These are phyloP conservation scores for Nomada ferruginata DNA, from an alignment of 2,888 invertebrate genomes.

Conservation along the genomic window DNA sequence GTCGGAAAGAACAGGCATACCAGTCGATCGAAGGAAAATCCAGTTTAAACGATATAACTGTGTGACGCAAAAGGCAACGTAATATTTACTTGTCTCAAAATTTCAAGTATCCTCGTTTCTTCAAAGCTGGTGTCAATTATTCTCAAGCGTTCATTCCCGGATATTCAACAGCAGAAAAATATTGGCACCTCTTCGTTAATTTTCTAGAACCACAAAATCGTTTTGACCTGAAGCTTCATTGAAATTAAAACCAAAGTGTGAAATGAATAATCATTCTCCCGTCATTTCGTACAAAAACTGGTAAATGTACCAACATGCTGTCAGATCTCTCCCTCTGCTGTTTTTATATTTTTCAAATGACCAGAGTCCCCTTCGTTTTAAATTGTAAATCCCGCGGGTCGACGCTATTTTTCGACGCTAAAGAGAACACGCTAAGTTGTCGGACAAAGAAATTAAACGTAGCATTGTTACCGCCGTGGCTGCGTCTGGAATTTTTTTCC, in stretches of 20 bases:
- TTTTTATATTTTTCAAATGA: no score
- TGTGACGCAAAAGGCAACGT: background rate
- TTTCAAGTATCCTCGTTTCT: background rate
- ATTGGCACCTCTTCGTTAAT: background rate
- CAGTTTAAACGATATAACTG: slow-evolving; percentile 23
- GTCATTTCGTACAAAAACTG: no score
- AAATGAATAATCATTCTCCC: no score
- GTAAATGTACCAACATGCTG: no score
- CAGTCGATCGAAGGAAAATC: slow-evolving; percentile 15
- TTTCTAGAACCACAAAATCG: no score
- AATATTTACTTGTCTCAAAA: no score
- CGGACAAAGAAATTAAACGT: slow-evolving; percentile 43
- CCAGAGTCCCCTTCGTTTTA: background rate
- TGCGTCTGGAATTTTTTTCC: slow-evolving; percentile 49
- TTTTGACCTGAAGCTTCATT: background rate
- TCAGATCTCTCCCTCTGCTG: no score
- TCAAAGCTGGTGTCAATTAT: background rate
- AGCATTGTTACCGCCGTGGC: slow-evolving; percentile 38
- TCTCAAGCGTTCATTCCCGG: background rate
- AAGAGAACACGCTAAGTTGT: background rate
- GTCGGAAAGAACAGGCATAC: background rate
- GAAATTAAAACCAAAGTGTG: no score
- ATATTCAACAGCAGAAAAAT: background rate
- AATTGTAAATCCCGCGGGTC: slow-evolving; percentile 36
- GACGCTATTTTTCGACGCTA: slow-evolving; percentile 19